Base-by-base conservation (phyloP, 2,113 vertebrate species). In the Poecile atricapillus region DNA sequence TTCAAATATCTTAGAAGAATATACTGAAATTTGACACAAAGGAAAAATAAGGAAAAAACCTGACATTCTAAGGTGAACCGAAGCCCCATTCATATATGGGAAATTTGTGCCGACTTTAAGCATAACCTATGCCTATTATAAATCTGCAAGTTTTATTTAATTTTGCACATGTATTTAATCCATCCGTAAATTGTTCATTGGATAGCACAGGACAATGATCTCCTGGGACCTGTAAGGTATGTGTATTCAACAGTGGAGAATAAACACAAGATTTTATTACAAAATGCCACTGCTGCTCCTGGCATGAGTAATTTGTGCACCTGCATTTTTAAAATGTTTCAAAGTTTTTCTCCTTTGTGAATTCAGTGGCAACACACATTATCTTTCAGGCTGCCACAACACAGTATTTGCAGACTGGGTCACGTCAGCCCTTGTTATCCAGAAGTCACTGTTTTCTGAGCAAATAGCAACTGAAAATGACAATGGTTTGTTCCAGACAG, bases 261-360 rank as follows among this genome's bases (percentile, higher is more conserved):
- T 97, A 98, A 98, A 98, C 98, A 97, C 95, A 96, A 97, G 96
- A 97, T 98, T 98, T 98, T 98, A 98, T 98, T 98, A 98, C 97
- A 98, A 98, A 98, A 98, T 98, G 97, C 97, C 97, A 98, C 96
- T 83, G 97, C 98, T 87, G 97, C 97, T 98, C 86, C 94, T 98
- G 97, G 98, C 97, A 96, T 97, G 97, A 98, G 98, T 97, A 98
- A 98, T 98, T 98, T 98, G 98, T 98, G 98, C 98, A 98, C 98
- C 98, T 98, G 98, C 98, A 98, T 98, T 98, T 98, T 98, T 89
- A 98, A 98, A 98, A 97, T 98, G 98, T 98, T 98, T 98, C 98
- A 97, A 96, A 98, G 97, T 98, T 98, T 98, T 95, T 83, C 95
- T 96, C 98, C 96, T 97, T 78, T 78, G 98, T 97, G 97, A 94